Evolutionary conservation across 2,113 vertebrate genomes (phyloP).

Genomic region (Protobothrops mucrosquamatus): DNA sequence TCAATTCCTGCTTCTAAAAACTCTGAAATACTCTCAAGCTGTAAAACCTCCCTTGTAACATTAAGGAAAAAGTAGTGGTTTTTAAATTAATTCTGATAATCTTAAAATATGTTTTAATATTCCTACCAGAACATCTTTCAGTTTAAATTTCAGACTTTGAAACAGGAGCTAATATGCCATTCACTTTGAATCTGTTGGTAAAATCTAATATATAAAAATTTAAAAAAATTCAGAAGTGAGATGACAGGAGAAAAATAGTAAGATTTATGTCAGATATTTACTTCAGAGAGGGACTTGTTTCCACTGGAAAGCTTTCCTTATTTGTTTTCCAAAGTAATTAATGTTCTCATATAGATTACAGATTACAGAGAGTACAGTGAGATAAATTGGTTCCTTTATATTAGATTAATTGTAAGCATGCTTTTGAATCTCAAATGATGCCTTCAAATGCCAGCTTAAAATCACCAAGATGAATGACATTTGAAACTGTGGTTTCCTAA

Average conservation of each 20-base stretch:
- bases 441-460: not conserved
- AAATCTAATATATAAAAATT: conserved; percentile 11
- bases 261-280: not conserved
- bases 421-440: not conserved
- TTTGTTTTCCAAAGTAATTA: conserved; percentile 21
- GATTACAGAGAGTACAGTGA: not conserved
- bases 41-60: not conserved
- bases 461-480: not conserved
- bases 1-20: not conserved
- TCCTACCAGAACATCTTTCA: conserved; percentile 13
- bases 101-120: conserved; percentile 4
- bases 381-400: not conserved
- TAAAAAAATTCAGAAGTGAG: not conserved
- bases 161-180: not conserved
- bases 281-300: not conserved
- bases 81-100: not conserved
- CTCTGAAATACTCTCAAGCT: not conserved
- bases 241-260: not conserved
- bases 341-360: not conserved
- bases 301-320: not conserved
- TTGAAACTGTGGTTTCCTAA: not conserved
- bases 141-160: conserved; percentile 1
- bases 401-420: not conserved
- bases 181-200: conserved; percentile 13
- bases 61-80: not conserved